Conservation (phyloP, 2,888 invertebrate genomes). For the Shargacucullia verbasci region DNA sequence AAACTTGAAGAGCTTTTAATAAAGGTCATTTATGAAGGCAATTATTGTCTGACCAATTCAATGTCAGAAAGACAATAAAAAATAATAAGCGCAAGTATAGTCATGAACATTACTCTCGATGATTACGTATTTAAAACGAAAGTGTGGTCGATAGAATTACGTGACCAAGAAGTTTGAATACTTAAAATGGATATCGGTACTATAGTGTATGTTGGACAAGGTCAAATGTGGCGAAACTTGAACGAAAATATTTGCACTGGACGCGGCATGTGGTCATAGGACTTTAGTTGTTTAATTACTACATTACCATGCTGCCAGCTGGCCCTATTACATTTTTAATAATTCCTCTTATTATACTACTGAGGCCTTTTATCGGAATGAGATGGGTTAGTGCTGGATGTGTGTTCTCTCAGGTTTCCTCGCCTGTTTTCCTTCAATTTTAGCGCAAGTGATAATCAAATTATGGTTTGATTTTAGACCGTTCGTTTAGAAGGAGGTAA, state of each 20-base stretch:
- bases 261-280: slow-evolving; percentile 54
- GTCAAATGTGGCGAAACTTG: slow-evolving; percentile 67
- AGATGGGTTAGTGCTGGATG: no score
- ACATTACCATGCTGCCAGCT: slow-evolving; percentile 8
- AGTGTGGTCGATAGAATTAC: slow-evolving; percentile 72
- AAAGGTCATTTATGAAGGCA: slow-evolving; percentile 28
- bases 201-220: slow-evolving; percentile 74
- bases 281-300: slow-evolving; percentile 14
- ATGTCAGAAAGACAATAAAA: slow-evolving; percentile 67
- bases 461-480: no score
- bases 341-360: no score
- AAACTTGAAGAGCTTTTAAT: slow-evolving; percentile 37
- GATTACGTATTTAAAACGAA: slow-evolving; percentile 68
- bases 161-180: slow-evolving; percentile 70
- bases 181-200: slow-evolving; percentile 63
- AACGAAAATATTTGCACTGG: slow-evolving; percentile 55
- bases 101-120: slow-evolving; percentile 61
- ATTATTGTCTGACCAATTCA: slow-evolving; percentile 57
- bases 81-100: slow-evolving; percentile 48
- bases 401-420: no score
- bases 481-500: no score
- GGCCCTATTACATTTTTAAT: slow-evolving; percentile 7
- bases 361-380: no score
- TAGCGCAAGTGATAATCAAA: no score
- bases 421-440: no score